Evolutionary conservation across 2,888 invertebrate species (phyloP).

Genomic region (Trichopoda pennipes): DNA sequence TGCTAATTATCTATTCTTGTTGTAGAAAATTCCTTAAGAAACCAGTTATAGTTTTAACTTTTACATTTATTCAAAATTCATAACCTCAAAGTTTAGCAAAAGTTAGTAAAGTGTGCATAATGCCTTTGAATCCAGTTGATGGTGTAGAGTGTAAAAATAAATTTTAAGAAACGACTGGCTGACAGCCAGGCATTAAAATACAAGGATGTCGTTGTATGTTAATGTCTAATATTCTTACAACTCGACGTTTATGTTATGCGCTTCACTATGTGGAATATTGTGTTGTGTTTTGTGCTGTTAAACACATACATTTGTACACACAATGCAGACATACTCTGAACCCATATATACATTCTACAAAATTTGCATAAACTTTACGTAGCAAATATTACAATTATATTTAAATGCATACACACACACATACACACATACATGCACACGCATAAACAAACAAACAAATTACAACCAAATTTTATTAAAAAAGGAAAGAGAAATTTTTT

Average conservation of each 20-base stretch:
- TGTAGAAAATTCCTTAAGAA: no score
- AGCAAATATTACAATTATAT: constrained; percentile 60
- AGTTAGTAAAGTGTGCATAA: background rate
- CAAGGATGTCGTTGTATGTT: constrained; percentile 63
- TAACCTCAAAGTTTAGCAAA: no score
- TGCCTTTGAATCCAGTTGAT: background rate
- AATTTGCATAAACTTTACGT: constrained; percentile 63
- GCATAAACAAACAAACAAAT: no score
- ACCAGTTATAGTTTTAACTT: no score
- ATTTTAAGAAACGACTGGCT: constrained; percentile 28
- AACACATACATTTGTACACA: background rate
- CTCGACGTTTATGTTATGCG: constrained; percentile 55
- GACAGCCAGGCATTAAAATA: constrained; percentile 32
- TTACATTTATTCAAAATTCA: no score
- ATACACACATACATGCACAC: no score
- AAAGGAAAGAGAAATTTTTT: background rate
- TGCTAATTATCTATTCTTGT: no score
- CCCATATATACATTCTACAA: constrained; percentile 46
- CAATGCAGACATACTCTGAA: background rate
- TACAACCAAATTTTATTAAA: constrained; percentile 38
- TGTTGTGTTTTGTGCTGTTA: constrained; percentile 18
- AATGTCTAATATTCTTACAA: constrained; percentile 66
- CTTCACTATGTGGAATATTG: constrained; percentile 57
- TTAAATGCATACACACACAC: constrained; percentile 56
- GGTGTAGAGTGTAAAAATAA: constrained; percentile 6